Conservation (phyloP, 2,888 invertebrate genomes). For the Micoletzkya japonica region DNA sequence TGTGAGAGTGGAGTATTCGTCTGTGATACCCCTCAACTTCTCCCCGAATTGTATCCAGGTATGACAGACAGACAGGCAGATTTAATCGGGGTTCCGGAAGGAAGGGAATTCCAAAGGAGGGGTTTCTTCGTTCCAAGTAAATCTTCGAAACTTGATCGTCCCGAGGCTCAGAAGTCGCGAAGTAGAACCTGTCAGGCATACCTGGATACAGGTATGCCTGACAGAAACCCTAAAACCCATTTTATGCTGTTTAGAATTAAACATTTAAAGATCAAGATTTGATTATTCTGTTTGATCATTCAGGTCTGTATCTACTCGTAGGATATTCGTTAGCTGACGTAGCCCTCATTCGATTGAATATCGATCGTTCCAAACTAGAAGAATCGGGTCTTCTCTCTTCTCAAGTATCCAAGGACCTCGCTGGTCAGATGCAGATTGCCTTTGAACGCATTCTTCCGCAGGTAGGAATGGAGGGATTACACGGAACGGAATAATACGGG, state of each 20-base stretch:
- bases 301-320: slow-evolving; percentile 21
- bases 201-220: too few species aligned
- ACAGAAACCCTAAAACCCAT: too few species aligned
- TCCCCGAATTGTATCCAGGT: slow-evolving; percentile 47
- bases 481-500: background rate
- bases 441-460: slow-evolving; percentile 15
- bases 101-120: too few species aligned
- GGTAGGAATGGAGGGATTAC: background rate
- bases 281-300: too few species aligned
- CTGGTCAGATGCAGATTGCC: slow-evolving; percentile 11
- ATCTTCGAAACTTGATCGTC: too few species aligned
- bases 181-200: too few species aligned
- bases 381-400: slow-evolving; percentile 8
- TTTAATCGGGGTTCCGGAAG: too few species aligned
- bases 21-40: slow-evolving; percentile 47
- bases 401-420: background rate
- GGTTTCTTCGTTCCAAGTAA: too few species aligned
- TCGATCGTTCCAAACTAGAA: background rate
- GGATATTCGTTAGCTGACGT: slow-evolving; percentile 13
- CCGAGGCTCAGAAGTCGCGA: too few species aligned
- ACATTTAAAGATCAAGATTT: too few species aligned
- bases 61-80: too few species aligned
- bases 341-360: background rate
- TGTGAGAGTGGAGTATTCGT: slow-evolving; percentile 56
- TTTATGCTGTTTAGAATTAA: too few species aligned